Percentiles rank a stretch among this genome's conserved stretches.
These are phyloP conservation scores for Chlorops oryzae DNA, from an alignment of 1,140 invertebrate species.

Conservation along the genomic window DNA sequence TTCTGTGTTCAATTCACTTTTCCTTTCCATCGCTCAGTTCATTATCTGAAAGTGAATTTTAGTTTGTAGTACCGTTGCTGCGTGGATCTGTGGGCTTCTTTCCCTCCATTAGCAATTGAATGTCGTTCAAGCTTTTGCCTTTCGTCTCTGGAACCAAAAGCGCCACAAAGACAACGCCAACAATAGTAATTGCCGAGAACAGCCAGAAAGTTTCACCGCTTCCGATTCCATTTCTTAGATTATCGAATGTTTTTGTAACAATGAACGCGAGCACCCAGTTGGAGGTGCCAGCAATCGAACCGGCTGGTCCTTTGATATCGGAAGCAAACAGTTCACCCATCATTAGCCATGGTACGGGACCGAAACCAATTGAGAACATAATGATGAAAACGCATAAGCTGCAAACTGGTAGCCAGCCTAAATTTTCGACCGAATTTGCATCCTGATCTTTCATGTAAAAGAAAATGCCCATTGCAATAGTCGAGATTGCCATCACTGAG, in stretches of 20 bases:
- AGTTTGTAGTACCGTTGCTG: too few relatives aligned
- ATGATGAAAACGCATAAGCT: constrained; percentile 69
- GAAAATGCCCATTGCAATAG: constrained; percentile 57
- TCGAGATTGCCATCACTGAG: constrained; percentile 57
- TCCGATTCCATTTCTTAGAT: constrained; percentile 55
- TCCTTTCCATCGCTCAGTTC: too few relatives aligned
- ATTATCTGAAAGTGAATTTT: too few relatives aligned
- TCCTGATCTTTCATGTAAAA: constrained; percentile 56
- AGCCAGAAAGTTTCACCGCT: constrained; percentile 69
- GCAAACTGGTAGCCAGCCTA: constrained; percentile 66
- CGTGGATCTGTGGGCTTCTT: constrained; percentile 14
- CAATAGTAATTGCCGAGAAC: constrained; percentile 64
- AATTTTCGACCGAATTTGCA: constrained; percentile 48
- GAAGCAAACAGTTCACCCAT: constrained; percentile 67
- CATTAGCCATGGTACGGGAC: constrained; percentile 76
- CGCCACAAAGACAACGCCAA: constrained; percentile 69
- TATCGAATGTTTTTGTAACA: constrained; percentile 70
- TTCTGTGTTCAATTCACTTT: too few relatives aligned
- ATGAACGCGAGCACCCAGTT: constrained; percentile 78
- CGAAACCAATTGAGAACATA: constrained; percentile 71
- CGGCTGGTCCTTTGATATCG: constrained; percentile 69
- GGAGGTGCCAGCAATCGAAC: constrained; percentile 63
- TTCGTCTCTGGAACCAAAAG: constrained; percentile 84
- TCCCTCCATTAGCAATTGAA: constrained; percentile 59
- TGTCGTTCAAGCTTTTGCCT: constrained; percentile 79